phyloP scores from a whole-genome alignment of 1,140 invertebrate species.

The Bombus haemorrhoidalis region DNA sequence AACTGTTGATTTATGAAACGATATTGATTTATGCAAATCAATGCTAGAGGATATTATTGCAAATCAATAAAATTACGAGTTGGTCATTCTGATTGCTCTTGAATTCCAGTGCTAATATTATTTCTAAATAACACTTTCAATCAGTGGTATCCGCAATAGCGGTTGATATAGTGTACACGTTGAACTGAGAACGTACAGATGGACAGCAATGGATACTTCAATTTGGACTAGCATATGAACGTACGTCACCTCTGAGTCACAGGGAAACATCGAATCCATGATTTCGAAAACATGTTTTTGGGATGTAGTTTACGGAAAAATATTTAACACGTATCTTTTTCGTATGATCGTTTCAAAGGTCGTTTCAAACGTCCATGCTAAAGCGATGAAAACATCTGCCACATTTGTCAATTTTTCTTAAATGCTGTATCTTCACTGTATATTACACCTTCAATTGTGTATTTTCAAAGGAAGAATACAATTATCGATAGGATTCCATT shows the following conservation, averaged over 20 bases:
- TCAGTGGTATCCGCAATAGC: neutral
- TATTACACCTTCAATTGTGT: too few species aligned
- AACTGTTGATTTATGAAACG: too few species aligned
- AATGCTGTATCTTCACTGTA: too few species aligned
- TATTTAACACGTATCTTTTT: neutral
- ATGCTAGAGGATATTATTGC: neutral
- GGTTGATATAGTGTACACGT: neutral
- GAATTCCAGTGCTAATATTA: neutral
- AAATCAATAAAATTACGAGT: neutral
- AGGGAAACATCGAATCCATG: neutral
- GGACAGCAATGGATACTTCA: neutral
- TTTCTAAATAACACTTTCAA: neutral
- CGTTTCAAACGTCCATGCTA: too few species aligned
- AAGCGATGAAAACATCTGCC: too few species aligned
- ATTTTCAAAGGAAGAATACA: too few species aligned
- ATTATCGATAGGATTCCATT: too few species aligned
- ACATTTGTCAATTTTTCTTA: too few species aligned
- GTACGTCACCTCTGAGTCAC: neutral
- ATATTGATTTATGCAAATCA: neutral
- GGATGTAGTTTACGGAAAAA: neutral
- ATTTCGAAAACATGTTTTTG: neutral
- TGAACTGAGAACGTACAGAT: neutral
- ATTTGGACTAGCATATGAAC: neutral
- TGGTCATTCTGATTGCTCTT: neutral
- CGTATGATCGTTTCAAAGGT: too few species aligned